Evolutionary conservation across 2,888 invertebrate genomes (phyloP), one percentile per base, ranked within the genome.

Genomic region (Melinopterus prodromus): DNA sequence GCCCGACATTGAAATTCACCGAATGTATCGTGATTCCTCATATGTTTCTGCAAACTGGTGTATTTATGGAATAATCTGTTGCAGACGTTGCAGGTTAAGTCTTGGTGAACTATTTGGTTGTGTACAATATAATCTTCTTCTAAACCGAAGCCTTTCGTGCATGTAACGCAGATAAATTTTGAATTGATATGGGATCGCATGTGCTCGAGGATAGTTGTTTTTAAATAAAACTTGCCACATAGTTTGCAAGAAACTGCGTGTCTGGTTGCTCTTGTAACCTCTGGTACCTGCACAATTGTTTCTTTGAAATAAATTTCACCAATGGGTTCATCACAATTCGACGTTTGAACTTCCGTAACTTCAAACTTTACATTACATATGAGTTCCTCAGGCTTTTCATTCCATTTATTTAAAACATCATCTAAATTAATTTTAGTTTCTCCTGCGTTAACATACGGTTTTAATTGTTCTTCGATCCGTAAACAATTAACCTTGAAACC

Each of bases 401-500:
- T 71, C 71, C 12, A 35, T 71, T 70, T 75, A 69, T 69, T 16
- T 15, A 75, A 70, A 70, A 70, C 70, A 36, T 76, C 53, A 6
- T 79, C 69, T 16, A 79, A 69, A 36, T 70, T 37, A 14, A 70
- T 36, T n/a, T 36, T 37, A 6, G 35, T 36, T 5, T 14, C 70
- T 35, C 36, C 35, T 26, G 16, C 71, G n/a, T 3, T 26, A 26
- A 76, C 7, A 16, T 76, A 76, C 15, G 69, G 38, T 53, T 72
- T 79, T 15, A 79, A 69, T 0, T 72, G 4, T 12, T 77, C 69
- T 69, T 79, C 79, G 9, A 69, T 77, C 72, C 69, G 53, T 16
- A 79, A 53, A 70, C 79, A 79, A 53, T 71, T 72, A 6, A 16
- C 15, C 69, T 77, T 79, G 15, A 79, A 77, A 12, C 71, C 69